phyloP scores from a whole-genome alignment of 2,113 vertebrate genomes.

The Equus quagga region DNA sequence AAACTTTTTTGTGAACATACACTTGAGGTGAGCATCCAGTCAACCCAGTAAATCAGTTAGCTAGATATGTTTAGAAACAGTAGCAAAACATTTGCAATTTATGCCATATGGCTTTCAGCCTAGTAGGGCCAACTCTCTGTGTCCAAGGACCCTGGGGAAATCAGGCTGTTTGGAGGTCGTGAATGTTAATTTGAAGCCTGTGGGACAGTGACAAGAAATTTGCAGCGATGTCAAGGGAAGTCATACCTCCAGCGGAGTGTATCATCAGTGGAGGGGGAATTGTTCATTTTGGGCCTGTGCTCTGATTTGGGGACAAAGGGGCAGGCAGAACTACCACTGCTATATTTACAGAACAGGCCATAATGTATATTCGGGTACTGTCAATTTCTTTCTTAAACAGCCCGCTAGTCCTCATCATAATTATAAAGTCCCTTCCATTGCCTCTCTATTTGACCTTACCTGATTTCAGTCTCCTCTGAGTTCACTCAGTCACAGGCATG shows the following conservation, averaged over 20 bases:
- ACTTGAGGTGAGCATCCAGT: neutral
- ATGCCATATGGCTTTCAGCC: constrained; percentile 43
- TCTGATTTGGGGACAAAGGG: neutral
- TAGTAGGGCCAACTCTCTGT: neutral
- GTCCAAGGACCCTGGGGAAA: constrained; percentile 54
- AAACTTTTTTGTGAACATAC: neutral
- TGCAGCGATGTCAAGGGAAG: neutral
- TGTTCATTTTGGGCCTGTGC: neutral
- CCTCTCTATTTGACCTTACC: neutral
- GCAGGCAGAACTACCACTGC: neutral
- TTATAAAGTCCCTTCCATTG: neutral
- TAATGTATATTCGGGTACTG: neutral
- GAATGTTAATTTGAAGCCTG: constrained; percentile 36
- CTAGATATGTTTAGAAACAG: neutral
- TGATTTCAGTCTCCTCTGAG: neutral
- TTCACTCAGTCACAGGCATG: neutral
- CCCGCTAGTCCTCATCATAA: neutral
- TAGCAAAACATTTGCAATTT: constrained; percentile 46
- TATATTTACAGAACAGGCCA: neutral
- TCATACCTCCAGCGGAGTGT: neutral
- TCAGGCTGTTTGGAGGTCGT: neutral
- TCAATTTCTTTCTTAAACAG: neutral
- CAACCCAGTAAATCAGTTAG: constrained; percentile 28
- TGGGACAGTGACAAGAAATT: constrained; percentile 32
- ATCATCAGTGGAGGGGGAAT: neutral